phyloP scores from a whole-genome alignment of 2,797 vertebrate species.

The Capromys pilorides region DNA sequence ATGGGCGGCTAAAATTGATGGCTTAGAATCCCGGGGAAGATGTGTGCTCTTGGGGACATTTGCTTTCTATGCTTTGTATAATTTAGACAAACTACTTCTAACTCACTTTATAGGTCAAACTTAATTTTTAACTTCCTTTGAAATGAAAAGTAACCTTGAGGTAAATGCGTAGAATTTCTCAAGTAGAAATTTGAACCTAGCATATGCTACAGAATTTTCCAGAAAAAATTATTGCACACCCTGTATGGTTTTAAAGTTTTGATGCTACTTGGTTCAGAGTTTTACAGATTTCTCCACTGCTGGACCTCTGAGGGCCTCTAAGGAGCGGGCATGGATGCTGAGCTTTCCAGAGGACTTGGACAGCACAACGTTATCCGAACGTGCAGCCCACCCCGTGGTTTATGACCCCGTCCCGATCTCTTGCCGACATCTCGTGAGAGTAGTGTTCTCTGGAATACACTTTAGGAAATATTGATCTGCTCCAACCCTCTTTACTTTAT shows the following conservation, averaged over 20 bases:
- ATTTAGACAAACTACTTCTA: conserved; percentile 76
- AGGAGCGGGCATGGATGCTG: not conserved
- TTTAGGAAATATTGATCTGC: conserved; percentile 16
- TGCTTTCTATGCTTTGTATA: conserved; percentile 25
- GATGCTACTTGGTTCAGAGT: not conserved
- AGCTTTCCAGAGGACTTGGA: not conserved
- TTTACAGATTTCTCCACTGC: not conserved
- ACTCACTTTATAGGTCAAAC: conserved; percentile 70
- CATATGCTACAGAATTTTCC: conserved; percentile 48
- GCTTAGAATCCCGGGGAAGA: not conserved
- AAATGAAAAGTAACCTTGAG: conserved; percentile 75
- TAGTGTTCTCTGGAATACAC: not conserved
- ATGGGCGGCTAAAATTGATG: conserved; percentile 30
- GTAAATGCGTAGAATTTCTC: conserved; percentile 68
- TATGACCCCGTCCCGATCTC: not conserved
- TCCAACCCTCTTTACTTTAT: not conserved
- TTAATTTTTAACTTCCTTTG: conserved; percentile 70
- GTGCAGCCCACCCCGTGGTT: not conserved
- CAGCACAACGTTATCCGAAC: not conserved
- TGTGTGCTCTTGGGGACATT: conserved; percentile 9
- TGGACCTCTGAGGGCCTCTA: conserved; percentile 36
- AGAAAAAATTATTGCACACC: not conserved
- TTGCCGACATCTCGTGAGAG: not conserved
- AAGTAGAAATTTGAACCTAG: conserved; percentile 57
- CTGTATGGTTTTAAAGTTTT: conserved; percentile 40